Base-by-base conservation (phyloP, 2,888 invertebrate genomes). In the Buathra laborator region DNA sequence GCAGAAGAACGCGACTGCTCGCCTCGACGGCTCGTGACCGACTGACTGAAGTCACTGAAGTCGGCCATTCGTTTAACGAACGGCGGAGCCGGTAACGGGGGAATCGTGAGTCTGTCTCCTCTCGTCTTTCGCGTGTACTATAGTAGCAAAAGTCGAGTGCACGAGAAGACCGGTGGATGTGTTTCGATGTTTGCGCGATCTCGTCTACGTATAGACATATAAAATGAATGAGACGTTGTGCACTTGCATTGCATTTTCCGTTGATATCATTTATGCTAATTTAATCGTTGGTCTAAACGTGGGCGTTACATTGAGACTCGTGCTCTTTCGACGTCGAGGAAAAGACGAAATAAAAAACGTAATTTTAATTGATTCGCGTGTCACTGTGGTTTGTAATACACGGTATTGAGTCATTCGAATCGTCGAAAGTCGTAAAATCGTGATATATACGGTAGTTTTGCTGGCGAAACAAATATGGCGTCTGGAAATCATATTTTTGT, bases 1-100 rank as follows among this genome's bases (percentile, higher is more conserved):
- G 64, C 24, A 24, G 16, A 24, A 32, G 48, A 72, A 67, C 81
- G 62, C 43, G 72, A 71, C 83, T 80, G 74, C 79, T 66, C 88
- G 80, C 86, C 79, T 76, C 80, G 85, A 77, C 78, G 86, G 86
- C 85, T 88, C 86, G 85, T 85, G 88, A 88, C 85, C 86, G 86
- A 89, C 88, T 88, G 87, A 86, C 86, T 85, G 85, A 71, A 62
- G 62, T 29, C 29, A 29, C 14, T n/a, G 62, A 62, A 71, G 62
- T 77, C 75, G 75, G 78, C 85, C 85, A 84, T 78, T 81, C 86
- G 83, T 85, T 86, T 83, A 78, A 71, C 81, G 71, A 67, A 78
- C 64, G 59, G 44, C 78, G 62, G 29, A 77, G 79, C 76, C 81
- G 79, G 75, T 68, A 80, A 84, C 79, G 81, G 84, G 78, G 82